Conservation (phyloP, 2,113 vertebrate genomes). For the Petroica traversi region DNA sequence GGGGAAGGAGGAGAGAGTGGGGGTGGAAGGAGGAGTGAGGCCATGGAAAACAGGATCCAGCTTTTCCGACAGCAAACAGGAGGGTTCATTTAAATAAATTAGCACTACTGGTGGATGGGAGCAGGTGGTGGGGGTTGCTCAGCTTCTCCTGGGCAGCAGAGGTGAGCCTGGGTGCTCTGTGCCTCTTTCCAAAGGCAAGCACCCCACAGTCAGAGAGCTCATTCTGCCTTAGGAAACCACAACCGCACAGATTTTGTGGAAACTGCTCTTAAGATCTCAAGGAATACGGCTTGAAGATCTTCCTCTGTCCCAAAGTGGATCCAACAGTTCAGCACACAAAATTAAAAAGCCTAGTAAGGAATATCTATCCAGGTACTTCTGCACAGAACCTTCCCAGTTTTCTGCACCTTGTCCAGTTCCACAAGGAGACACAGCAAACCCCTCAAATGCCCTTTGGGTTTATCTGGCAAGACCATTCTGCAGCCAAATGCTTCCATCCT, state of each 20-base stretch:
- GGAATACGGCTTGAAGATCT: neutral
- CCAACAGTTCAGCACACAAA: neutral
- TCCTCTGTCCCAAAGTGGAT: neutral
- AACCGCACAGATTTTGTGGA: neutral
- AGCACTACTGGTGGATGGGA: neutral
- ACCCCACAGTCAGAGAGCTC: neutral
- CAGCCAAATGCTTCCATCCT: neutral
- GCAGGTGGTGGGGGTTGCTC: neutral
- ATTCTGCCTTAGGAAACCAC: neutral
- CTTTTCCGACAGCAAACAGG: neutral
- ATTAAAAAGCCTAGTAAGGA: neutral
- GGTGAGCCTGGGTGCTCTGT: neutral
- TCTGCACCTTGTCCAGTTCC: neutral
- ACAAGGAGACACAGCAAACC: neutral
- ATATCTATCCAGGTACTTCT: neutral
- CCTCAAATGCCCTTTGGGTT: neutral
- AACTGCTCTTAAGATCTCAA: neutral
- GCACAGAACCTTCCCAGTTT: neutral
- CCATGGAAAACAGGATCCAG: conserved; percentile 16
- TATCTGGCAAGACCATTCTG: neutral
- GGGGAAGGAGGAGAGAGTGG: neutral
- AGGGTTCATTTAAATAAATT: neutral
- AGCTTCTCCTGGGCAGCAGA: neutral
- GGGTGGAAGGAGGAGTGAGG: neutral
- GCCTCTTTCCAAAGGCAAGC: neutral